Conservation (phyloP, 2,888 invertebrate species). For the Stegana nigrithorax region DNA sequence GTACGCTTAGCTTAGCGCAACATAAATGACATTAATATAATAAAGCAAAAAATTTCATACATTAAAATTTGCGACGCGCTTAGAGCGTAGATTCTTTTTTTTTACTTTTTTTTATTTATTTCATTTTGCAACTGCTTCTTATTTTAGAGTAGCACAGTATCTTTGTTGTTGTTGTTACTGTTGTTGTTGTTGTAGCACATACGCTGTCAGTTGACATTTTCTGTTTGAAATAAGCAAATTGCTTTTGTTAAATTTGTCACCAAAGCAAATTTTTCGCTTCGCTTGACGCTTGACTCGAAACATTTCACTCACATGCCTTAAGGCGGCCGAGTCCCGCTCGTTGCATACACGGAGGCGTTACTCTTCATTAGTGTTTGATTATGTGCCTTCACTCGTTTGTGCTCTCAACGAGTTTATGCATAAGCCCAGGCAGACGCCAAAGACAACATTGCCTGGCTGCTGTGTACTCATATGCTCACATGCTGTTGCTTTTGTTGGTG, state of each 20-base stretch:
- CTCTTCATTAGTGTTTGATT: slow-evolving; percentile 23
- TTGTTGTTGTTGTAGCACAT: not conserved
- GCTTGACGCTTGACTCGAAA: slow-evolving; percentile 21
- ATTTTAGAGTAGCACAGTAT: not conserved
- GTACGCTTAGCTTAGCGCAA: slow-evolving; percentile 23
- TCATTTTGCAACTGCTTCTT: not conserved
- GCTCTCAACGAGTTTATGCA: too few relatives aligned
- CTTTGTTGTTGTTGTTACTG: not conserved
- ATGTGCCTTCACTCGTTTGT: too few relatives aligned
- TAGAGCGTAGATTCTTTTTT: not conserved
- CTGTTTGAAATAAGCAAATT: slow-evolving; percentile 46
- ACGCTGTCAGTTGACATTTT: too few relatives aligned
- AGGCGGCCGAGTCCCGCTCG: not conserved
- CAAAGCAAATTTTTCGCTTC: slow-evolving; percentile 24
- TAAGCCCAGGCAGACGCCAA: too few relatives aligned
- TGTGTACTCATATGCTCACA: too few relatives aligned
- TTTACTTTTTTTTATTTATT: too few relatives aligned
- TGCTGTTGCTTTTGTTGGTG: slow-evolving; percentile 16
- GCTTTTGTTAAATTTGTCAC: slow-evolving; percentile 56
- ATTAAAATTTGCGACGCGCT: slow-evolving; percentile 2
- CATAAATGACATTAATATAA: slow-evolving; percentile 59
- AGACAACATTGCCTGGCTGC: too few relatives aligned
- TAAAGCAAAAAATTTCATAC: slow-evolving; percentile 34
- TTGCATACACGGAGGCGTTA: slow-evolving; percentile 26
- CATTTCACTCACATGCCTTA: slow-evolving; percentile 30